Percentiles rank a stretch among this genome's conserved stretches.
Conservation (phyloP, 2,797 vertebrate genomes). For the Galagoides demidoff region DNA sequence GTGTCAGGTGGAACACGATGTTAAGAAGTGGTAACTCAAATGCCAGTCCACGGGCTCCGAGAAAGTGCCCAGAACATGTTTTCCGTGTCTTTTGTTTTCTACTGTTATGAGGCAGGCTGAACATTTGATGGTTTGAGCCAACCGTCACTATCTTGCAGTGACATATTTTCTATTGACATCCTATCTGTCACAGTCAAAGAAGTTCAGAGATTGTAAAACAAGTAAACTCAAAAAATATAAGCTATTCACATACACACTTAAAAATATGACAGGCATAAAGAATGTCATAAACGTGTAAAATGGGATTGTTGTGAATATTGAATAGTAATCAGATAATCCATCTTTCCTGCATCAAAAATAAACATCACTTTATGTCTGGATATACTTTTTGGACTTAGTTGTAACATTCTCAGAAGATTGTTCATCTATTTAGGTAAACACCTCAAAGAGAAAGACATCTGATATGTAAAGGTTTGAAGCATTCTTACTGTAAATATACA, state of each 20-base stretch:
- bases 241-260: background rate
- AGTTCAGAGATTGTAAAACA: background rate
- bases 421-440: background rate
- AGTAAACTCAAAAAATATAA: constrained; percentile 12
- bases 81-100: background rate
- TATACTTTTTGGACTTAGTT: background rate
- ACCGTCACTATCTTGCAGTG: background rate
- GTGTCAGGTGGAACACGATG: background rate
- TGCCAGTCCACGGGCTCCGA: background rate
- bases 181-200: background rate
- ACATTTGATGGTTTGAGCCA: background rate
- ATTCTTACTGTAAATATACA: background rate
- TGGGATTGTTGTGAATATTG: background rate
- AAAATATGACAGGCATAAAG: constrained; percentile 11
- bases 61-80: background rate
- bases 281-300: background rate
- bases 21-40: background rate
- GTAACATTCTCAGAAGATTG: constrained; percentile 13
- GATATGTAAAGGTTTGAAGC: background rate
- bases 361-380: background rate
- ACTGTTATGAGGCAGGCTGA: background rate
- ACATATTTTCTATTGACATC: background rate
- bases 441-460: background rate
- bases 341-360: background rate
- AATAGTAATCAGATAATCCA: background rate